Evolutionary conservation across 92 coral and sea anemone genomes (phyloP), one percentile per base, ranked within the genome.

Genomic region (Porites cylindrica): DNA sequence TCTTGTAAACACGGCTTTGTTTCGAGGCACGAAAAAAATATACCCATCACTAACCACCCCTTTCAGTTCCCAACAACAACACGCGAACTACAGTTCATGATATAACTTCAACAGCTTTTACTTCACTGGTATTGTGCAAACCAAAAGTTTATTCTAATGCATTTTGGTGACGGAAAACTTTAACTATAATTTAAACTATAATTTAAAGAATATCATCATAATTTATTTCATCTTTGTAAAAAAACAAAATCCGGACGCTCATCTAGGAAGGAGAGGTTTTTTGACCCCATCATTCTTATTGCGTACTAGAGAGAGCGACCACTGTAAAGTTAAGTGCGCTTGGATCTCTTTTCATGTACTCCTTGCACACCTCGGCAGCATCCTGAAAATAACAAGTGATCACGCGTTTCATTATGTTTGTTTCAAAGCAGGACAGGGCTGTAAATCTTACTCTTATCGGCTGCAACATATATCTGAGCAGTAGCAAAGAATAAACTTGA

Each of bases 261-360:
- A 24, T 73, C 64, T 8, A 32, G 7, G 38, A 16, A 52, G 14
- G 32, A 4, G 4, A 52, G 29, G n/a, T 12, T 19, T 19, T 10
- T 5, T 12, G 23, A 7, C 63, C 51, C 81, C 14, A 54, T 54
- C 29, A 59, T 54, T 6, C 70, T 76, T 67, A 76, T 51, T 20
- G n/a, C 2, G 75, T 10, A 0, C 11, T 10, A 66, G 90, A 80
- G 68, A 97, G 85, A 4, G 99, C 98, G 11, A 97, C 93, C 7
- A 97, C 96, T 51, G 96, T 95, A 78, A 97, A 97, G 70, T 89
- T 92, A 0, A 95, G 63, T 51, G 93, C 92, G 18, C 79, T 82
- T 4, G 99, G 99, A 78, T 97, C 98, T 56, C 99, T 91, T 51
- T 84, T 88, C 98, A 97, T 94, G 86, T 91, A 97, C 51, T 92